Evolutionary conservation across 1,140 invertebrate species (phyloP), one percentile per base, ranked within the genome.

Genomic region (Nixonia krombeini): DNA sequence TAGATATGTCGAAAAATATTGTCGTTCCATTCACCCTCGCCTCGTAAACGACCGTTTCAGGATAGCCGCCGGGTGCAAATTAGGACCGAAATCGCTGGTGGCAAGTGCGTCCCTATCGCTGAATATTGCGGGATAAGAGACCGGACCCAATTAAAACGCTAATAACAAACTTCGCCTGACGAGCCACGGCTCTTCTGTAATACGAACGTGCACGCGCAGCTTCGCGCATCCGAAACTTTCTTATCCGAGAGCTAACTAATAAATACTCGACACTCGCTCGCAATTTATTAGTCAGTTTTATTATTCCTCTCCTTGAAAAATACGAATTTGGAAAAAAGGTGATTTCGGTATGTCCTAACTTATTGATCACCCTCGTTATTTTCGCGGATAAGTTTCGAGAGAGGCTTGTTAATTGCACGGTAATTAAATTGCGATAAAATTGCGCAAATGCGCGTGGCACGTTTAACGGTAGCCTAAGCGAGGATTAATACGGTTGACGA

Each of bases 91-190:
- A 75, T 79, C 68, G 72, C 75, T 78, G 75, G 70, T 70, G 66
- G 74, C 70, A 74, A 68, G 72, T 75, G 69, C 68, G 65, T 71
- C 70, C 67, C 74, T 74, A 69, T 58, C 58, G 65, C 40, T 69
- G 73, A 56, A 77, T 80, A 81, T 78, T 75, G 74, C 74, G 7
- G 78, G 74, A 80, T 83, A 81, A 81, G 79, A 76, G 77, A 81
- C 74, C 73, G 76, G 72, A 81, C 73, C 68, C 75, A 79, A 81
- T 81, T 83, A 80, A 82, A 81, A 72, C 64, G 71, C 70, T 76
- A 78, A 81, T 81, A 80, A 81, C 73, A 76, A 80, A 70, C 58
- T 58, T 76, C 73, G 70, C 29, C 62, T 67, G 56, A 76, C 67
- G 69, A 71, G 72, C 61, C 53, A 52, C 41, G 44, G 57, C 35